Conservation (phyloP, 1,140 invertebrate genomes). For the Drosophila nikananu region DNA sequence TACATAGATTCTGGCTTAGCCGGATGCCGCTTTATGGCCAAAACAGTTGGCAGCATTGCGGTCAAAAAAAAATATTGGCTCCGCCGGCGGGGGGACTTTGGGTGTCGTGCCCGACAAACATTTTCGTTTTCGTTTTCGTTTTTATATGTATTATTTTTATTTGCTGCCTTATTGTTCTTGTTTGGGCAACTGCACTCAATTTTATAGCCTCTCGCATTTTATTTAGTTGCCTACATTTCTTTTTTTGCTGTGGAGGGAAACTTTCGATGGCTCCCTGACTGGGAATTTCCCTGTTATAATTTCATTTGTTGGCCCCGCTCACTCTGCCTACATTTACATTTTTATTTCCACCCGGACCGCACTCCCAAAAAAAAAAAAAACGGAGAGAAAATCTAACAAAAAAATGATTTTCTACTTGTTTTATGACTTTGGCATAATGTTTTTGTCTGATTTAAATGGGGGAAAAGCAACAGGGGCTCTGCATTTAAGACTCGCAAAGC, state of each 20-base stretch:
- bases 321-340: conserved; percentile 77
- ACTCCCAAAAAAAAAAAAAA: not conserved
- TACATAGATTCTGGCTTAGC: conserved; percentile 26
- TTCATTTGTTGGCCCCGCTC: conserved; percentile 68
- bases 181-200: conserved; percentile 74
- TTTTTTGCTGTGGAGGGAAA: conserved; percentile 1
- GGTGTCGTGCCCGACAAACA: conserved; percentile 63
- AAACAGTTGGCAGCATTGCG: conserved; percentile 62
- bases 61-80: conserved; percentile 13
- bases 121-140: conserved; percentile 60
- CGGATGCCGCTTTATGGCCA: conserved; percentile 58
- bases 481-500: conserved; percentile 8
- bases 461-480: conserved; percentile 3
- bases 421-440: conserved; percentile 65
- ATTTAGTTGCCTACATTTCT: conserved; percentile 45
- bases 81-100: not conserved
- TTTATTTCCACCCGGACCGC: conserved; percentile 72
- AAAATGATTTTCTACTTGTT: conserved; percentile 39
- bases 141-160: conserved; percentile 4
- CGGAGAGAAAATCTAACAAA: not conserved
- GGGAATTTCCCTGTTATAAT: conserved; percentile 61
- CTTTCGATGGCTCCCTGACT: conserved; percentile 26
- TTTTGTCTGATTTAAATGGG: conserved; percentile 47
- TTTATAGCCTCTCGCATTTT: conserved; percentile 73
- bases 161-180: conserved; percentile 34